Percentiles rank a stretch among this genome's conserved stretches.
These are phyloP conservation scores for Meliscaeva auricollis DNA, from an alignment of 2,888 invertebrate species.

Conservation along the genomic window DNA sequence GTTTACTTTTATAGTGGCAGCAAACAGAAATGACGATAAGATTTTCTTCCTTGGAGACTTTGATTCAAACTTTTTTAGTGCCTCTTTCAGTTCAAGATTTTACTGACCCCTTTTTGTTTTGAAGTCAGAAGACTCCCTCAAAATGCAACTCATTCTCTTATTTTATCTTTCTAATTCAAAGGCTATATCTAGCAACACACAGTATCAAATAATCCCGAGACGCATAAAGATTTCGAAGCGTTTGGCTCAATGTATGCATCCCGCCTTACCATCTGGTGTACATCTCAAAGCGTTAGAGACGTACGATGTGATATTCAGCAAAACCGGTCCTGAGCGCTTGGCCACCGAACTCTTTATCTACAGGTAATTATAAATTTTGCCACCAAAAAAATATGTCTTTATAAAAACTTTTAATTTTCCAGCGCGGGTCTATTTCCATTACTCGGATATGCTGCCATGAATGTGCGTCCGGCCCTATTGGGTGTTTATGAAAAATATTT, in stretches of 20 bases:
- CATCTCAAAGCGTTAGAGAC: slow-evolving; percentile 96
- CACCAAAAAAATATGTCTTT: neutral
- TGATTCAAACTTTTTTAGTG: too few species aligned
- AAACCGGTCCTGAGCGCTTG: slow-evolving; percentile 92
- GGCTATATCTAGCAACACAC: slow-evolving; percentile 91
- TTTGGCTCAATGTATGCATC: slow-evolving; percentile 96
- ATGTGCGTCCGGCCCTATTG: slow-evolving; percentile 92
- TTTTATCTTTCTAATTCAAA: slow-evolving; percentile 81
- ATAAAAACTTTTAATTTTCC: slow-evolving; percentile 42
- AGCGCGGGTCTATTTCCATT: slow-evolving; percentile 93
- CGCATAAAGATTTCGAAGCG: slow-evolving; percentile 95
- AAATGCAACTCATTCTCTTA: too few species aligned
- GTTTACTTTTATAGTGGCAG: too few species aligned
- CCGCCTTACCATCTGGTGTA: slow-evolving; percentile 95
- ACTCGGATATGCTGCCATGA: slow-evolving; percentile 94
- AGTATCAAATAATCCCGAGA: slow-evolving; percentile 93
- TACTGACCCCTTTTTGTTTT: too few species aligned
- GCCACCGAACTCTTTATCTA: slow-evolving; percentile 94
- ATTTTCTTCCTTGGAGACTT: too few species aligned
- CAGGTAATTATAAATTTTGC: slow-evolving; percentile 84
- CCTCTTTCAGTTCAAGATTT: too few species aligned
- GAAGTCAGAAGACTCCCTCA: too few species aligned
- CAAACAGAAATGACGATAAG: too few species aligned
- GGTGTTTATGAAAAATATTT: slow-evolving; percentile 95
- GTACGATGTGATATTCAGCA: slow-evolving; percentile 95